Conservation (phyloP, 2,113 vertebrate genomes). For the Limnothrissa miodon region DNA sequence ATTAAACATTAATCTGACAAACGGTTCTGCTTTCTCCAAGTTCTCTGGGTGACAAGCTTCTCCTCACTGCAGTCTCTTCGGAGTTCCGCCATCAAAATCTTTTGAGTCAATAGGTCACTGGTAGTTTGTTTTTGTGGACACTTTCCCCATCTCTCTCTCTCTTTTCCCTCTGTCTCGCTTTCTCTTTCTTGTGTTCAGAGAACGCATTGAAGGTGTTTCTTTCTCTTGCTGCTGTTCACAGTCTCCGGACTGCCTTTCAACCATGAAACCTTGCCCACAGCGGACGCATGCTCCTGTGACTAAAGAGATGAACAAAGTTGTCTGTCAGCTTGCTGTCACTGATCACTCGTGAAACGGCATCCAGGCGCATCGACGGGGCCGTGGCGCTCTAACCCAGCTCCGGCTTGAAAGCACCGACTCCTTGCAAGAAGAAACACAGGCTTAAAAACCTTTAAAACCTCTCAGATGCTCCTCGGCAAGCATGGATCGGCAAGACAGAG, state of each 20-base stretch:
- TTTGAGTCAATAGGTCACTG: conserved; percentile 38
- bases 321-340: conserved; percentile 35
- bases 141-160: background rate
- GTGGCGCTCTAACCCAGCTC: background rate
- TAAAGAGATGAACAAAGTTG: conserved; percentile 49
- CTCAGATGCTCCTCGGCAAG: conserved; percentile 19
- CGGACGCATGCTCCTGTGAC: conserved; percentile 28
- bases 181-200: conserved; percentile 22
- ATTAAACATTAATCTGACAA: conserved; percentile 25
- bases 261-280: conserved; percentile 51
- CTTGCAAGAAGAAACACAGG: conserved; percentile 9
- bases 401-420: background rate
- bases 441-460: conserved; percentile 29
- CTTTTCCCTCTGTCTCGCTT: background rate
- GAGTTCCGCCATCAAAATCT: background rate
- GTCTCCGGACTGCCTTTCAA: conserved; percentile 35
- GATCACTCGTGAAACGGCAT: conserved; percentile 40
- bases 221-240: conserved; percentile 16
- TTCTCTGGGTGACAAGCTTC: conserved; percentile 24
- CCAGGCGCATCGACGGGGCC: background rate
- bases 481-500: conserved; percentile 41
- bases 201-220: conserved; percentile 39
- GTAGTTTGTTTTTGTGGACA: background rate
- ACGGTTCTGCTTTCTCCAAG: background rate
- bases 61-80: background rate